Percentiles rank a stretch among this genome's conserved stretches.
phyloP scores from a whole-genome alignment of 2,888 invertebrate species.

The Diaphora mendica region DNA sequence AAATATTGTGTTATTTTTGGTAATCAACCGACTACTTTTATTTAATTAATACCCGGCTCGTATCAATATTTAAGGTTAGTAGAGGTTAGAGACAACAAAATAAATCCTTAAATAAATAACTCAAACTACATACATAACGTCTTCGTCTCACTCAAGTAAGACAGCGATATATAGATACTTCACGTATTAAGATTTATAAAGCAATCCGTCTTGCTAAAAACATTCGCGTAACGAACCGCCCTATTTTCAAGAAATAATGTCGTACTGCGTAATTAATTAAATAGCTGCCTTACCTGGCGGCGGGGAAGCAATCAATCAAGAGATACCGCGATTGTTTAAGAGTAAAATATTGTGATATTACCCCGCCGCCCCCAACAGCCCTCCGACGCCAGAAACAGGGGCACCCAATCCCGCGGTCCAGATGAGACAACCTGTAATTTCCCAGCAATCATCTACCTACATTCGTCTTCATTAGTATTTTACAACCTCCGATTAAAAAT shows the following conservation, averaged over 20 bases:
- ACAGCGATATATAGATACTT: neutral
- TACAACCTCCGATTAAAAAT: conserved; percentile 41
- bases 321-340: conserved; percentile 64
- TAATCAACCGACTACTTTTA: too few relatives aligned
- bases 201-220: conserved; percentile 36
- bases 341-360: conserved; percentile 58
- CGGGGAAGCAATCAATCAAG: conserved; percentile 64
- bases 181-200: conserved; percentile 9
- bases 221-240: conserved; percentile 51
- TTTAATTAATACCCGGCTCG: too few relatives aligned
- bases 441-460: conserved; percentile 48
- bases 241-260: conserved; percentile 41
- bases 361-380: neutral
- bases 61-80: too few relatives aligned
- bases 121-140: neutral
- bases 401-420: conserved; percentile 35
- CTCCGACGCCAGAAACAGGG: conserved; percentile 13
- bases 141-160: neutral
- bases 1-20: too few relatives aligned
- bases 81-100: neutral
- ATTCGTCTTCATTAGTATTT: conserved; percentile 53
- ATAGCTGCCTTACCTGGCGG: conserved; percentile 33
- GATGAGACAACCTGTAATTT: conserved; percentile 49
- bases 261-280: conserved; percentile 62
- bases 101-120: neutral